phyloP scores from a whole-genome alignment of 2,888 invertebrate genomes.

The Agrotis segetum region DNA sequence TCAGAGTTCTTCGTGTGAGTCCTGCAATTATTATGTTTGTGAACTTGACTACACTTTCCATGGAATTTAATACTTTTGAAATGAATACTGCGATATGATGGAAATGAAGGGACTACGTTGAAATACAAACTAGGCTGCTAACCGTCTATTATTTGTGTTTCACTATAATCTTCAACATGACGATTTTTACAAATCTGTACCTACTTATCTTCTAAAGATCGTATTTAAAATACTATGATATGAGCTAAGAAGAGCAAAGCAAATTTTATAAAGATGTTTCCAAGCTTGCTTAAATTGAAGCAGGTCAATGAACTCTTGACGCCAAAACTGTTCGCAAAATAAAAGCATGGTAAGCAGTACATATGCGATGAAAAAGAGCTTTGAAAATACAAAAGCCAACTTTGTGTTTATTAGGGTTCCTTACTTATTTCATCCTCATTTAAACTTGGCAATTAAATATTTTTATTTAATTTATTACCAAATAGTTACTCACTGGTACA shows the following conservation, averaged over 20 bases:
- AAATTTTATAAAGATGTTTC: conserved; percentile 16
- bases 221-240: not conserved
- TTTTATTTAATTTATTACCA: conserved; percentile 22
- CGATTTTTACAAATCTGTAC: not conserved
- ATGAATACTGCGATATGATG: not conserved
- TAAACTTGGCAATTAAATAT: not conserved
- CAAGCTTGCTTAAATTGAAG: conserved; percentile 25
- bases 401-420: conserved; percentile 11
- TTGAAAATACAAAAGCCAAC: conserved; percentile 17
- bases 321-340: conserved; percentile 36
- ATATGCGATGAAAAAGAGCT: conserved; percentile 22
- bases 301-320: conserved; percentile 48
- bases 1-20: conserved; percentile 7
- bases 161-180: not conserved
- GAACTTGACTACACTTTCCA: not conserved
- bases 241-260: not conserved
- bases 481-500: conserved; percentile 10
- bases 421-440: conserved; percentile 2
- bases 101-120: too few species aligned
- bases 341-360: conserved; percentile 14
- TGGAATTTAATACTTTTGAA: not conserved
- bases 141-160: not conserved
- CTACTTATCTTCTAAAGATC: not conserved
- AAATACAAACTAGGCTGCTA: not conserved
- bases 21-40: conserved; percentile 1